A percentile compares a stretch with the other conserved stretches of the same genome.
These are phyloP conservation scores for Siniperca knerii DNA, from an alignment of 2,113 vertebrate species.

Conservation along the genomic window DNA sequence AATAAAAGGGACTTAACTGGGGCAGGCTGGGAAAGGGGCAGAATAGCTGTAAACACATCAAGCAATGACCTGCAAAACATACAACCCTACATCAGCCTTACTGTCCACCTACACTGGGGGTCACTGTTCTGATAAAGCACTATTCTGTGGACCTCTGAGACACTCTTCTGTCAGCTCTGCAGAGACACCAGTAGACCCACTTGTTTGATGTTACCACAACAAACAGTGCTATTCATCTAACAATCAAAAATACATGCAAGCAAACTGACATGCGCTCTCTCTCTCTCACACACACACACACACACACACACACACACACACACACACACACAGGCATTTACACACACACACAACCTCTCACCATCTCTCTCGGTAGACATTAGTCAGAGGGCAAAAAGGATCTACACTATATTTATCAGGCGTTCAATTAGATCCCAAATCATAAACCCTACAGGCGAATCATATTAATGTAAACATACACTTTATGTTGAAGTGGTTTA, in stretches of 20 bases:
- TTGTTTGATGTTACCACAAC: conserved; percentile 55
- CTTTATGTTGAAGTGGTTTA: conserved; percentile 86
- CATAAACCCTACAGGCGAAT: conserved; percentile 79
- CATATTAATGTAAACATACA: conserved; percentile 88
- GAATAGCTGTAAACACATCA: conserved; percentile 76
- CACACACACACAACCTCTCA: conserved; percentile 9
- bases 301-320: neutral
- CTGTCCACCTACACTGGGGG: conserved; percentile 60
- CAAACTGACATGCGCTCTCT: conserved; percentile 44
- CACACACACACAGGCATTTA: conserved; percentile 23
- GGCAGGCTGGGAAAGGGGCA: conserved; percentile 38
- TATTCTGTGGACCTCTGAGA: conserved; percentile 55
- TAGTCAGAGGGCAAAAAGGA: conserved; percentile 66
- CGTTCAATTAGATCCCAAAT: conserved; percentile 76
- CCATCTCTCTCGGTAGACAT: conserved; percentile 36
- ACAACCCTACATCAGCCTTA: conserved; percentile 73
- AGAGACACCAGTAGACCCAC: conserved; percentile 55
- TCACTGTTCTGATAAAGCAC: conserved; percentile 56
- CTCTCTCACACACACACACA: conserved; percentile 20
- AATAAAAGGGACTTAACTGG: conserved; percentile 46
- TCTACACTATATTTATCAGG: conserved; percentile 73
- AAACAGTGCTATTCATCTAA: conserved; percentile 65
- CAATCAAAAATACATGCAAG: conserved; percentile 70
- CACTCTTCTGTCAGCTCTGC: conserved; percentile 49
- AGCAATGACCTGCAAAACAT: conserved; percentile 74